A percentile compares a stretch with the other conserved stretches of the same genome.
phyloP scores from a whole-genome alignment of 2,888 invertebrate genomes.

The Encarsia formosa region DNA sequence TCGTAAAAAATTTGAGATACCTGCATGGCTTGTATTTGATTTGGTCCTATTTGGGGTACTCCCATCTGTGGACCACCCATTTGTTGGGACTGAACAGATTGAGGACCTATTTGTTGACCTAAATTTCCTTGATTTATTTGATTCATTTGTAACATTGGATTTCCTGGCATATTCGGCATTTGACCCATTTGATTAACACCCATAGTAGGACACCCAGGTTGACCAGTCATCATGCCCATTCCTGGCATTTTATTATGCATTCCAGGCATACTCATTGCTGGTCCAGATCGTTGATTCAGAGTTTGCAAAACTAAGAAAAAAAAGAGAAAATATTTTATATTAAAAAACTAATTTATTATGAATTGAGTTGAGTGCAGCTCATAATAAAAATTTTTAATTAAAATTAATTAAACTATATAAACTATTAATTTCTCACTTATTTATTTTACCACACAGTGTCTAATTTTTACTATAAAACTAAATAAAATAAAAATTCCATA shows the following conservation, averaged over 20 bases:
- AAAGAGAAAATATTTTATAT: too few relatives aligned
- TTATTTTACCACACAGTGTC: too few relatives aligned
- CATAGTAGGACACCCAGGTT: slow-evolving; percentile 44
- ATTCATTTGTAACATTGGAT: slow-evolving; percentile 54
- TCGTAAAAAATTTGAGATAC: slow-evolving; percentile 30
- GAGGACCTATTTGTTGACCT: slow-evolving; percentile 46
- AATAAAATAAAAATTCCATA: too few relatives aligned
- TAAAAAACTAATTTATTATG: too few relatives aligned
- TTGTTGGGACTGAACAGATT: slow-evolving; percentile 41
- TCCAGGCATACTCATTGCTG: slow-evolving; percentile 58
- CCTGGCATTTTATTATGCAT: slow-evolving; percentile 58
- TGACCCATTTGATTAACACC: slow-evolving; percentile 54
- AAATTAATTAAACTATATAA: too few relatives aligned
- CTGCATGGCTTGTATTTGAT: slow-evolving; percentile 46
- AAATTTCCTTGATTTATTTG: slow-evolving; percentile 46
- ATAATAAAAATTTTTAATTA: too few relatives aligned
- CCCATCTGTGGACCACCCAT: slow-evolving; percentile 41
- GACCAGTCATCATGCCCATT: slow-evolving; percentile 51
- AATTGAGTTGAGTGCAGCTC: too few relatives aligned
- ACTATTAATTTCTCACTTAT: too few relatives aligned
- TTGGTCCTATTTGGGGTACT: slow-evolving; percentile 39
- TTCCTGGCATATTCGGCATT: slow-evolving; percentile 52
- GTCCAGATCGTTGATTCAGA: slow-evolving; percentile 64
- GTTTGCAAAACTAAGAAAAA: slow-evolving; percentile 62
- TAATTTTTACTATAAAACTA: too few relatives aligned